Base-by-base conservation (phyloP, 2,888 invertebrate genomes). In the Eumerus sabulonum region DNA sequence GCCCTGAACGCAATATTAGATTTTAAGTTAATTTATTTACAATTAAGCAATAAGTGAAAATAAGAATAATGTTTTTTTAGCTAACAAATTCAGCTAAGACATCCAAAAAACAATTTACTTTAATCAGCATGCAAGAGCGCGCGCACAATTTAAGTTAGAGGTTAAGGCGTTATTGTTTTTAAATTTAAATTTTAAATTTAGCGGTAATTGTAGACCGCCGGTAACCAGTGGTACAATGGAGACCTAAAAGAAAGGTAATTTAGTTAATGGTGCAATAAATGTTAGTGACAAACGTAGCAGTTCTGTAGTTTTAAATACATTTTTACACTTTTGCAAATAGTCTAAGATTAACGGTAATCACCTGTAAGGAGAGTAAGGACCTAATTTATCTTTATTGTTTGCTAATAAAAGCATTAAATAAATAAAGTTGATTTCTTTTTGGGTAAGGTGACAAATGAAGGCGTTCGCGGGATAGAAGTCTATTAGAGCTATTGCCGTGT, bases 31-130 rank as follows among this genome's bases (percentile, higher is more conserved):
- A 53, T 63, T 64, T 63, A 70, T 57, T 63, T 68, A 54, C 48
- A 53, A 45, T 45, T 50, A 63, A 1, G 9, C 13, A 56, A 36
- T 42, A 62, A 5, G 38, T 79, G 40, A 3, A 40, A 11, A 40
- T 40, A 40, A 9, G 40, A 27, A 27, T 27, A 7, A 27, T 27
- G 54, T 74, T 38, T 38, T 53, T 64, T 79, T 79, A 79, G 79
- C 79, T 74, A 38, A 27, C 27, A 45, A 79, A 79, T 60, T 79
- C 79, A 74, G 79, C 79, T 79, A 79, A 79, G 68, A 70, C 68
- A 73, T 79, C 79, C 79, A 79, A 79, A 79, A 68, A 79, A 73
- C 11, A 17, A 64, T 57, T 70, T 53, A 59, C 40, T 35, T 59
- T 59, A 54, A 45, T 59, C 16, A 9, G n/a, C 35, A 38, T 38